Evolutionary conservation across 2,797 vertebrate genomes (phyloP).

Genomic region (Sebastes matsubarae): DNA sequence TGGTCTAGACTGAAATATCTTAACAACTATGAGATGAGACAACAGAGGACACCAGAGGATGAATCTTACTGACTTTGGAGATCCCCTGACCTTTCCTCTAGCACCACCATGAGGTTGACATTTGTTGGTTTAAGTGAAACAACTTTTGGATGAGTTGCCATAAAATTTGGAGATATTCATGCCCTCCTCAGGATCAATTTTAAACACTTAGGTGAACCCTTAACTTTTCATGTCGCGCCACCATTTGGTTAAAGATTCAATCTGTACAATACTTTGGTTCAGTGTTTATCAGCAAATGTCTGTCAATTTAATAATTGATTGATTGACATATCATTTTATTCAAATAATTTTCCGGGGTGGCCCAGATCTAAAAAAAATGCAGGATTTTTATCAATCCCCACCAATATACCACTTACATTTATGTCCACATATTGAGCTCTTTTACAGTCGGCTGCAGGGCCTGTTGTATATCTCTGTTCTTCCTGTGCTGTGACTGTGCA

Average conservation of each 20-base stretch:
- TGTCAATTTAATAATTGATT: background rate
- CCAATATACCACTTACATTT: background rate
- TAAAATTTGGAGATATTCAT: background rate
- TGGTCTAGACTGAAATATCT: background rate
- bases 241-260: background rate
- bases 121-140: background rate
- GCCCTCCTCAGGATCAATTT: background rate
- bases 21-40: background rate
- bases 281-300: background rate
- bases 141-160: background rate
- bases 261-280: background rate
- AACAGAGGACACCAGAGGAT: background rate
- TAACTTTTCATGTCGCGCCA: background rate
- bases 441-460: background rate
- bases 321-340: background rate
- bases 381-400: background rate
- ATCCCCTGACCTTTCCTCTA: background rate
- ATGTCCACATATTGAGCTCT: background rate
- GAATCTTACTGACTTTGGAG: background rate
- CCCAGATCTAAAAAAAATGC: background rate
- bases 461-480: background rate
- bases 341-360: background rate
- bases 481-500: background rate
- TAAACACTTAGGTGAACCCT: background rate
- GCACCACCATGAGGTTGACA: background rate